phyloP scores from a whole-genome alignment of 1,140 invertebrate species.

The Callitettix versicolor region DNA sequence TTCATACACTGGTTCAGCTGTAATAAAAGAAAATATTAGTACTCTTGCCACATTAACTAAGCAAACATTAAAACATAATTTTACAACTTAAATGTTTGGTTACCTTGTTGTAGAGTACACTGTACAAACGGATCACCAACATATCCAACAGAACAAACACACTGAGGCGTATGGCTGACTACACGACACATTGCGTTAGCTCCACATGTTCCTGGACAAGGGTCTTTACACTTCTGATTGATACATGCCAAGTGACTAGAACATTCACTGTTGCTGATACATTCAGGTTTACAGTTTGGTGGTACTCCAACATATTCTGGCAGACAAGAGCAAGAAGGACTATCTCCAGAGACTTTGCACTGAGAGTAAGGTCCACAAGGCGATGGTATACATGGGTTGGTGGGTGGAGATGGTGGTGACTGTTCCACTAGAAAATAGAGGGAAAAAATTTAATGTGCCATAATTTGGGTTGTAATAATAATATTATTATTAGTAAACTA shows the following conservation, averaged over 20 bases:
- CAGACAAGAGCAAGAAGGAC: too few relatives aligned
- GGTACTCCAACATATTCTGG: too few relatives aligned
- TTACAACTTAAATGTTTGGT: constrained; percentile 37
- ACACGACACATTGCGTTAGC: constrained; percentile 51
- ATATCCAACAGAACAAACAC: constrained; percentile 45
- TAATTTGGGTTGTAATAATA: too few relatives aligned
- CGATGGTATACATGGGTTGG: constrained; percentile 39
- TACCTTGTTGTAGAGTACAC: constrained; percentile 26
- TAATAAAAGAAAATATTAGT: neutral
- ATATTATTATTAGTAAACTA: too few relatives aligned
- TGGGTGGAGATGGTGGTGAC: constrained; percentile 1
- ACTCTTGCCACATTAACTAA: neutral
- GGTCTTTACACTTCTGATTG: constrained; percentile 54
- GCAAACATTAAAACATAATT: constrained; percentile 27
- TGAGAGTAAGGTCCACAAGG: constrained; percentile 44
- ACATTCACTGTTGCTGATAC: too few relatives aligned
- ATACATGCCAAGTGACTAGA: constrained; percentile 51
- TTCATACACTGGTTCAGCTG: constrained; percentile 19
- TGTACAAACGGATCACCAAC: constrained; percentile 46
- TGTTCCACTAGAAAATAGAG: constrained; percentile 20
- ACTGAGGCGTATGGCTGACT: constrained; percentile 50
- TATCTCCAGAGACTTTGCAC: constrained; percentile 34
- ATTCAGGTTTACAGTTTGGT: too few relatives aligned
- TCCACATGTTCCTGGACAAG: constrained; percentile 52
- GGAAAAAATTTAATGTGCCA: too few relatives aligned